Conservation (phyloP, 2,888 invertebrate genomes). For the Ectemnius cavifrons region DNA sequence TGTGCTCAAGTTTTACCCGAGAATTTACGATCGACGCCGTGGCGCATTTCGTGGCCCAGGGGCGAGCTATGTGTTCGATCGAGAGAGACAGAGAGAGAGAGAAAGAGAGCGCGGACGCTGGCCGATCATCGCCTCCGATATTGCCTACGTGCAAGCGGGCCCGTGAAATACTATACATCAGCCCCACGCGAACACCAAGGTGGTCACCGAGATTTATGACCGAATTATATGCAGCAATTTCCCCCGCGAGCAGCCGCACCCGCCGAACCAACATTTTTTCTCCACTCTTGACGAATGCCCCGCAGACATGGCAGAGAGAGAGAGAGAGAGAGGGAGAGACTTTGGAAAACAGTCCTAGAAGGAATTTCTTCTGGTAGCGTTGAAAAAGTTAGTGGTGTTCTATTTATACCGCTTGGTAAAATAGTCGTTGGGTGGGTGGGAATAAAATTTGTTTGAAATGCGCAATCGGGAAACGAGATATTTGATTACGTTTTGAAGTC, state of each 20-base stretch:
- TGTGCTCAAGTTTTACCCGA: slow-evolving; percentile 65
- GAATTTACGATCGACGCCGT: slow-evolving; percentile 71
- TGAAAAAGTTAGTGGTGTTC: no score
- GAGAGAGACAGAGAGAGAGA: no score
- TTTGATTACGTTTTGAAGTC: no score
- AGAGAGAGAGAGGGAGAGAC: no score
- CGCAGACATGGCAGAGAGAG: no score
- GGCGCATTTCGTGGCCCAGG: slow-evolving; percentile 61
- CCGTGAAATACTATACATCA: slow-evolving; percentile 31
- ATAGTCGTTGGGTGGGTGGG: no score
- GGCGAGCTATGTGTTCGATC: not conserved
- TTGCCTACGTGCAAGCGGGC: slow-evolving; percentile 15
- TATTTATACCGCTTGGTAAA: no score
- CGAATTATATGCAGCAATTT: slow-evolving; percentile 39
- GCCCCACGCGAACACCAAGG: slow-evolving; percentile 22
- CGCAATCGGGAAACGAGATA: no score
- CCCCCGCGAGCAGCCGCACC: not conserved
- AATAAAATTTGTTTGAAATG: no score
- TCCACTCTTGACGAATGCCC: slow-evolving; percentile 28
- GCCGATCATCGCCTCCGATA: slow-evolving; percentile 30
- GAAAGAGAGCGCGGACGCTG: slow-evolving; percentile 2
- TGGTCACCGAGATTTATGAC: slow-evolving; percentile 36
- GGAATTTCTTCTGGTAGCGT: no score
- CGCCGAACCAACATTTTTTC: not conserved
- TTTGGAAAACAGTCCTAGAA: no score